phyloP scores from a whole-genome alignment of 1,140 invertebrate species.

The Paracyclopina nana region DNA sequence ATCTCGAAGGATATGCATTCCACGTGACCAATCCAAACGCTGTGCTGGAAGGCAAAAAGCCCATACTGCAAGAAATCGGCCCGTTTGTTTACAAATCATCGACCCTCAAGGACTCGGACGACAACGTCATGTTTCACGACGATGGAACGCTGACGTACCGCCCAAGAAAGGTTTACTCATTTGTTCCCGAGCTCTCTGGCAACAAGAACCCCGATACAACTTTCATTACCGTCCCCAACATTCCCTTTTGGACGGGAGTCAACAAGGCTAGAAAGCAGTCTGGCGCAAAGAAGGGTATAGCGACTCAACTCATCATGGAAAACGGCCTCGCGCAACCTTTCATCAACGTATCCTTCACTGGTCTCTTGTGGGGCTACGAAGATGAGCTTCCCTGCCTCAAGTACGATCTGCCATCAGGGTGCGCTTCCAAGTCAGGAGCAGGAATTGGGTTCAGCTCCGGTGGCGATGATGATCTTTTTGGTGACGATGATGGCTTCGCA shows the following conservation, averaged over 20 bases:
- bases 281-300: background rate
- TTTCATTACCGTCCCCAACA: conserved; percentile 12
- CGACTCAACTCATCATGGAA: background rate
- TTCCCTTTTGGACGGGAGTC: background rate
- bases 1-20: conserved; percentile 25
- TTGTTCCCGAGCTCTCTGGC: background rate
- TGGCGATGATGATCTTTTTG: background rate
- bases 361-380: conserved; percentile 12
- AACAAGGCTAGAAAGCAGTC: background rate
- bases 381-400: conserved; percentile 9
- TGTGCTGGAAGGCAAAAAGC: conserved; percentile 25
- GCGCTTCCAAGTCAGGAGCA: background rate
- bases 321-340: background rate
- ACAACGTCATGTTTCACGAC: conserved; percentile 20
- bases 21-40: conserved; percentile 30
- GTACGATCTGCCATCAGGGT: background rate
- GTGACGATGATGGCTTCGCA: background rate
- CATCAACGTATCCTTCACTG: conserved; percentile 11
- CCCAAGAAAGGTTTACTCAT: conserved; percentile 13
- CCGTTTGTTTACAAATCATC: conserved; percentile 28
- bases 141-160: conserved; percentile 21
- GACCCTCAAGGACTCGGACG: conserved; percentile 20
- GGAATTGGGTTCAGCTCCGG: background rate
- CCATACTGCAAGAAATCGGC: conserved; percentile 26
- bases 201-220: background rate